Evolutionary conservation across 2,113 vertebrate species (phyloP).

Genomic region (Stigmatopora nigra): DNA sequence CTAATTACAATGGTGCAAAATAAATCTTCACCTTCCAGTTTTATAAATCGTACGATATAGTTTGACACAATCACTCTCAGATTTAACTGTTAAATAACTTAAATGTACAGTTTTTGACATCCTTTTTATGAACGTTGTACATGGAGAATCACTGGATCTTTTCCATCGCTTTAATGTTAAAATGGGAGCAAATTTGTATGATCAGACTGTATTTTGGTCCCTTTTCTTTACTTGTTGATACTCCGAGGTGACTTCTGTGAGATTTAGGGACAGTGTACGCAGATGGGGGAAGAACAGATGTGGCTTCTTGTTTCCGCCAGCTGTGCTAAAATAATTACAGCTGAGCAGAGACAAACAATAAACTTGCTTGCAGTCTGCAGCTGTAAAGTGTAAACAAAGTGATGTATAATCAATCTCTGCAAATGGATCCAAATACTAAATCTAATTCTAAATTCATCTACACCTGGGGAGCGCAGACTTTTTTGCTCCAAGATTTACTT

Average conservation of each 20-base stretch:
- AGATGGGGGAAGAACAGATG: constrained; percentile 44
- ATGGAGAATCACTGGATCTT: constrained; percentile 20
- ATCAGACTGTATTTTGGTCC: constrained; percentile 55
- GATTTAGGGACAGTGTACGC: constrained; percentile 27
- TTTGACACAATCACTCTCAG: constrained; percentile 6
- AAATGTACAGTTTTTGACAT: not conserved
- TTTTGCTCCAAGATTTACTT: too few relatives aligned
- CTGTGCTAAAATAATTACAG: constrained; percentile 26
- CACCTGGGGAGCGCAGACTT: too few relatives aligned
- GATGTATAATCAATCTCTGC: not conserved
- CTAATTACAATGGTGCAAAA: not conserved
- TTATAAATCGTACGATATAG: not conserved
- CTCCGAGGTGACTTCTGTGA: constrained; percentile 28
- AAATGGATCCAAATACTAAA: not conserved
- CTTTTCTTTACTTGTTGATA: constrained; percentile 46
- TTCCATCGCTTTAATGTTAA: constrained; percentile 21
- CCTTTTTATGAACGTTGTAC: not conserved
- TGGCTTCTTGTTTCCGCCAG: constrained; percentile 37
- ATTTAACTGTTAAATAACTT: not conserved
- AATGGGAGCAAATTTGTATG: constrained; percentile 49
- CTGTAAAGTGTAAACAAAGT: constrained; percentile 12
- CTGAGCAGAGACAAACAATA: constrained; percentile 11
- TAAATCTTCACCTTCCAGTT: not conserved
- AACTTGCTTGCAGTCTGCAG: constrained; percentile 8
- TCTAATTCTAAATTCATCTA: not conserved